A percentile compares a stretch with the other conserved stretches of the same genome.
phyloP scores from a whole-genome alignment of 2,113 vertebrate genomes.

The Eidolon helvum region DNA sequence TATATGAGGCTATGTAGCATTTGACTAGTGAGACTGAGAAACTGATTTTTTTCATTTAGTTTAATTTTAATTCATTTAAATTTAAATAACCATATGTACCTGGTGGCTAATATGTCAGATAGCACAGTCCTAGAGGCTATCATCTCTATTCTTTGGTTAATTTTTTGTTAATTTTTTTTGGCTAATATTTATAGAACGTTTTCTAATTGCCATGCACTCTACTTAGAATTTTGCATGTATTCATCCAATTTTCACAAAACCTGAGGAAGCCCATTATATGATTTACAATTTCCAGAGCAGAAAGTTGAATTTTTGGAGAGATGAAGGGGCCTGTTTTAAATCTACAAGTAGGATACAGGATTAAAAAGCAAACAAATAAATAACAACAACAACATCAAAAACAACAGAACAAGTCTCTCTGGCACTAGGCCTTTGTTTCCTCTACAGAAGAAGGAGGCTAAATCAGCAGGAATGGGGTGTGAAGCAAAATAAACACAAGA shows the following conservation, averaged over 20 bases:
- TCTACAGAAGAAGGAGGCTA: neutral
- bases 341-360: neutral
- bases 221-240: neutral
- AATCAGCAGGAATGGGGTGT: neutral
- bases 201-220: neutral
- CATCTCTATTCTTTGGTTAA: neutral
- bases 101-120: neutral
- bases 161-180: neutral
- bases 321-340: neutral
- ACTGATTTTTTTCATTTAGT: neutral
- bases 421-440: neutral
- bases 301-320: neutral
- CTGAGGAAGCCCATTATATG: neutral
- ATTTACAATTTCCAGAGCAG: slow-evolving; percentile 4
- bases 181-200: neutral
- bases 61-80: neutral
- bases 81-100: neutral
- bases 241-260: slow-evolving; percentile 6
- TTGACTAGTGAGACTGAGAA: neutral
- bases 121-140: neutral
- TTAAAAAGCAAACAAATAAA: neutral
- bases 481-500: neutral
- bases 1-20: neutral
- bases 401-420: neutral
- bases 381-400: too few species aligned